phyloP scores from a whole-genome alignment of 2,888 invertebrate species.

The Matsumyia berberina region DNA sequence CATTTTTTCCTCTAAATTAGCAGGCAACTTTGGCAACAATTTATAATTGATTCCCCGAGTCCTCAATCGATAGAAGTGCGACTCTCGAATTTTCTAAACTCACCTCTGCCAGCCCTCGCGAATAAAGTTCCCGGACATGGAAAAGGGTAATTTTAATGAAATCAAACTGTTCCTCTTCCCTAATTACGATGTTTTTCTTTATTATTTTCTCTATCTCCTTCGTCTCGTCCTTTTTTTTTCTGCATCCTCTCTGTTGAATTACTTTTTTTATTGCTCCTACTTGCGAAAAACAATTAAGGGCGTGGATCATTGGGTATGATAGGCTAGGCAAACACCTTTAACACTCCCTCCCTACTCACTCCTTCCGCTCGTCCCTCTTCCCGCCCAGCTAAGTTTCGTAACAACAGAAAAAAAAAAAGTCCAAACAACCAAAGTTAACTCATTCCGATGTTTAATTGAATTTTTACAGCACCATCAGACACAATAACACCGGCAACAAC shows the following conservation, averaged over 20 bases:
- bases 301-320: not conserved
- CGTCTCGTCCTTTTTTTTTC: not conserved
- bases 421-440: conserved; percentile 44
- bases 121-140: conserved; percentile 31
- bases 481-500: conserved; percentile 77
- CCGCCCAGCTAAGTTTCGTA: not conserved
- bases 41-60: conserved; percentile 60
- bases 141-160: conserved; percentile 68
- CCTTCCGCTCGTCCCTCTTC: not conserved
- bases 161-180: conserved; percentile 61
- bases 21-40: conserved; percentile 42
- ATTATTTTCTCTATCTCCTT: conserved; percentile 41
- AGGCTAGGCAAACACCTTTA: not conserved
- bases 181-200: conserved; percentile 64
- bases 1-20: not conserved
- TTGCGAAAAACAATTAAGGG: not conserved
- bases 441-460: conserved; percentile 68
- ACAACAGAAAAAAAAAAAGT: conserved; percentile 21
- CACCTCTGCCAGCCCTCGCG: not conserved
- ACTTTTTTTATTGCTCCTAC: not conserved
- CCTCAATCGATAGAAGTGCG: conserved; percentile 41
- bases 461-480: conserved; percentile 78
- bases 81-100: not conserved
- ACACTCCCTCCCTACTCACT: not conserved
- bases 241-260: not conserved